Percentiles rank a stretch among this genome's conserved stretches.
phyloP scores from a whole-genome alignment of 2,888 invertebrate species.

The Cephus pulcher region DNA sequence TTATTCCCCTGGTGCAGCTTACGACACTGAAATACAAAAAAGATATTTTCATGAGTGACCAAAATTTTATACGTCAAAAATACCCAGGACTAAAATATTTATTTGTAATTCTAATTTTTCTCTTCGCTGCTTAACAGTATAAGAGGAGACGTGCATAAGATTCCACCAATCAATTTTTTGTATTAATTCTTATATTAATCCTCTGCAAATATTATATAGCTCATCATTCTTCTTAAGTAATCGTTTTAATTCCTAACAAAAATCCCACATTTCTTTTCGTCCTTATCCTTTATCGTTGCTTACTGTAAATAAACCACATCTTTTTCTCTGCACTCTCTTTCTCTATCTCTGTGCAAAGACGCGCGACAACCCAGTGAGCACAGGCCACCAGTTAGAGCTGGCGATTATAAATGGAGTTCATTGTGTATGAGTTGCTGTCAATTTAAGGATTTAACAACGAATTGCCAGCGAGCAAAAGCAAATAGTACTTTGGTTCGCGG shows the following conservation, averaged over 20 bases:
- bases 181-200: neutral
- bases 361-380: slow-evolving; percentile 31
- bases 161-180: too few relatives aligned
- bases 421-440: slow-evolving; percentile 64
- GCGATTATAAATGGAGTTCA: slow-evolving; percentile 62
- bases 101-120: too few relatives aligned
- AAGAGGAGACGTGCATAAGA: too few relatives aligned
- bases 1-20: slow-evolving; percentile 20
- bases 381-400: slow-evolving; percentile 55
- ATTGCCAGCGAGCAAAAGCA: slow-evolving; percentile 29
- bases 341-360: neutral
- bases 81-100: neutral
- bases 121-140: too few relatives aligned
- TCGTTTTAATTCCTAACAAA: neutral
- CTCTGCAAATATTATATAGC: neutral
- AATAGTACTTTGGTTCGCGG: slow-evolving; percentile 3
- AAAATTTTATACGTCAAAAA: neutral
- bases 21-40: neutral
- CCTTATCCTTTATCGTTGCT: neutral
- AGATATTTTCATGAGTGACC: neutral
- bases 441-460: slow-evolving; percentile 60
- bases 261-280: neutral
- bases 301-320: neutral
- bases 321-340: neutral
- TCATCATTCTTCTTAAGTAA: neutral